Evolutionary conservation across 1,140 invertebrate genomes (phyloP).

Genomic region (Drosophila rufa): DNA sequence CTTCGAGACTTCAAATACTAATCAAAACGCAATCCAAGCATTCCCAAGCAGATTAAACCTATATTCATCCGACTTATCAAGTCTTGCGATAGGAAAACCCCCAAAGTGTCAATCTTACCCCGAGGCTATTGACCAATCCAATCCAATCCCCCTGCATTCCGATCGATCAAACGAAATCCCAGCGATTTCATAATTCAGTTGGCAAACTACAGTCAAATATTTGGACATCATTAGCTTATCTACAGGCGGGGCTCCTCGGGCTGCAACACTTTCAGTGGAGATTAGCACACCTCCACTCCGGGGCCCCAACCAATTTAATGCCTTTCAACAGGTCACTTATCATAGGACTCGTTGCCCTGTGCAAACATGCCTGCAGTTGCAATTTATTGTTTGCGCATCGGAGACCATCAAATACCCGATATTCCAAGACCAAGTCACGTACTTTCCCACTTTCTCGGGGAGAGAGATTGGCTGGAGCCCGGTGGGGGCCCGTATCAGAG

Average conservation of each 20-base stretch:
- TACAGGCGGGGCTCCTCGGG: slow-evolving; percentile 1
- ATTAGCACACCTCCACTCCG: slow-evolving; percentile 40
- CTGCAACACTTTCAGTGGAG: slow-evolving; percentile 35
- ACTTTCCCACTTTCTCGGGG: slow-evolving; percentile 1
- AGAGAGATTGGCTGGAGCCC: neutral
- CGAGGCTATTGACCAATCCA: slow-evolving; percentile 8
- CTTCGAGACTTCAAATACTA: slow-evolving; percentile 12
- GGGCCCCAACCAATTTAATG: slow-evolving; percentile 43
- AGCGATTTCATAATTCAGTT: slow-evolving; percentile 44
- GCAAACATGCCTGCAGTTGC: slow-evolving; percentile 72
- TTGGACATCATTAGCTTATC: slow-evolving; percentile 58
- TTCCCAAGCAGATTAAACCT: slow-evolving; percentile 20
- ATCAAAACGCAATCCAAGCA: slow-evolving; percentile 12
- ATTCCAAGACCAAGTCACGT: slow-evolving; percentile 47
- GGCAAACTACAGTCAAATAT: slow-evolving; percentile 51
- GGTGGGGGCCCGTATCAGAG: slow-evolving; percentile 40
- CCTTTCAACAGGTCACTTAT: slow-evolving; percentile 70
- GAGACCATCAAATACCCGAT: slow-evolving; percentile 46
- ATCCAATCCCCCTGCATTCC: slow-evolving; percentile 4
- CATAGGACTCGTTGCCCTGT: slow-evolving; percentile 33
- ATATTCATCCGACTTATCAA: slow-evolving; percentile 30
- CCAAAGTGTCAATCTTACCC: slow-evolving; percentile 25
- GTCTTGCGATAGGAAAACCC: slow-evolving; percentile 18
- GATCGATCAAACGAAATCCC: slow-evolving; percentile 33
- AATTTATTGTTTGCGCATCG: slow-evolving; percentile 70